Evolutionary conservation across 1,140 invertebrate genomes (phyloP), one percentile per base, ranked within the genome.

Genomic region (Zaprionus ornatus): DNA sequence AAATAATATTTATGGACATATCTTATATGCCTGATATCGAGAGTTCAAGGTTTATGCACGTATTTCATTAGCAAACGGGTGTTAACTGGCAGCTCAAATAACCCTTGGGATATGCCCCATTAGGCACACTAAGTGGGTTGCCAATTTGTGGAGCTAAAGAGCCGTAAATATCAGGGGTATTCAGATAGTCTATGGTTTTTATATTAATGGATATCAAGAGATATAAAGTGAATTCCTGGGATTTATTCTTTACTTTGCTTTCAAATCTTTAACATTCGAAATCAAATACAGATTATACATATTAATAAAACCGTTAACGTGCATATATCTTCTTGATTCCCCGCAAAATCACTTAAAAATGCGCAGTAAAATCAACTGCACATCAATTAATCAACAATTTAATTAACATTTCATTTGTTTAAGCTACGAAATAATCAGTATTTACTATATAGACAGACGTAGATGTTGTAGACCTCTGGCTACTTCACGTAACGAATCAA

Each of bases 11-110:
- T 54, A 12, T 56, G 29, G 23, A 35, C 60, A 40, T 52, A 27
- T 40, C 29, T 19, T 23, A 13, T 21, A 50, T 13, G 37, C 2
- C 27, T 10, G 40, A 61, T 29, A 55, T 65, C 1, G 19, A 62
- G 35, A 67, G 74, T 77, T 77, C 63, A 74, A 77, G 74, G 74
- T 66, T 76, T 76, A 27, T 73, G 19, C 17, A 29, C 19, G 29
- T 75, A 73, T 73, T 77, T 73, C 57, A 77, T 77, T 73, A 73
- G 69, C 70, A 63, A 25, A 25, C 2, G 4, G 17, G 48, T 72
- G 70, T 52, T 73, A 77, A 77, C 2, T 64, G 37, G 17, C 29
- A 32, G 19, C 10, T 32, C 37, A 59, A 77, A 73, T 45, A 50
- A 50, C n/a, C n/a, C 19, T 35, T 13, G 35, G 19, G 42, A 19